Percentiles rank a stretch among this genome's conserved stretches.
Evolutionary conservation across 1,140 invertebrate species (phyloP).

Genomic region (Holcopasites calliopsidis): DNA sequence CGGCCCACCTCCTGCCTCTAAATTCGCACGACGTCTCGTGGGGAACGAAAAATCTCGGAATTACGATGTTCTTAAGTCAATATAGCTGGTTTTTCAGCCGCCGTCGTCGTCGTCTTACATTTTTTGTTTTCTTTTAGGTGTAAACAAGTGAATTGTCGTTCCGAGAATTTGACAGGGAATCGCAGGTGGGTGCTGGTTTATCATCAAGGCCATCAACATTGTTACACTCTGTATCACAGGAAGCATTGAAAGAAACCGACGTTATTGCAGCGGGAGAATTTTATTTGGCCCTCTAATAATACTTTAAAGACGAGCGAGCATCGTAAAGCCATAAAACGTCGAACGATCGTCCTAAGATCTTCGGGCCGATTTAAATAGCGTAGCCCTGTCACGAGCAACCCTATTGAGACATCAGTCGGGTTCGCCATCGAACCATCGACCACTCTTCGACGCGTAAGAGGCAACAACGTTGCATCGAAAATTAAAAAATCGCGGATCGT

Average conservation of each 20-base stretch:
- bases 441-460: constrained; percentile 5
- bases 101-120: no score
- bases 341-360: neutral
- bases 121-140: no score
- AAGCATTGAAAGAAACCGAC: no score
- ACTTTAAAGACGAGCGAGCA: neutral
- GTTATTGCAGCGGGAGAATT: no score
- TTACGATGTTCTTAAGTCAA: neutral
- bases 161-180: no score
- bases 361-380: neutral
- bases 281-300: neutral
- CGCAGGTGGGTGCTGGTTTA: no score
- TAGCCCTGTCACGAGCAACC: no score
- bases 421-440: constrained; percentile 41
- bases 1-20: neutral
- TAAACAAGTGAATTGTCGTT: no score
- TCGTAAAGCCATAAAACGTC: neutral
- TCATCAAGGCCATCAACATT: no score
- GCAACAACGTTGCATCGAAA: neutral
- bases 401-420: constrained; percentile 34
- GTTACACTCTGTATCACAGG: no score
- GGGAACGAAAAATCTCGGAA: neutral
- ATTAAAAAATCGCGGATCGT: constrained; percentile 22
- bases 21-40: neutral
- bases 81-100: neutral